phyloP scores from a whole-genome alignment of 1,140 invertebrate species.

The Propsilocerus akamusi region DNA sequence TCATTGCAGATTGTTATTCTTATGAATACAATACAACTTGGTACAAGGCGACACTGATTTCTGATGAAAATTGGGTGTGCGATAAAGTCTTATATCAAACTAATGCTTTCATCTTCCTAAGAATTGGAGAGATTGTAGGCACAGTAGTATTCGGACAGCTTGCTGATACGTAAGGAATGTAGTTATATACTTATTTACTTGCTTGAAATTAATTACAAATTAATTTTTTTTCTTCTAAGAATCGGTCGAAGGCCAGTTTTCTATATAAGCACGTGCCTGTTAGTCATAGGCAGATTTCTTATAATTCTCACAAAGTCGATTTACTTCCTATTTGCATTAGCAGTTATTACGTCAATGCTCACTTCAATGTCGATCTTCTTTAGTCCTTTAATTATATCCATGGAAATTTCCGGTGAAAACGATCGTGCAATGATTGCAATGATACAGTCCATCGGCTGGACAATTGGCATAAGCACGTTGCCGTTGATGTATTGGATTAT shows the following conservation, averaged over 20 bases:
- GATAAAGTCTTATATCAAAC: slow-evolving; percentile 28
- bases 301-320: slow-evolving; percentile 24
- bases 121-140: slow-evolving; percentile 30
- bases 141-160: slow-evolving; percentile 31
- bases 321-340: slow-evolving; percentile 25
- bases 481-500: slow-evolving; percentile 34
- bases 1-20: slow-evolving; percentile 25
- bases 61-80: slow-evolving; percentile 33
- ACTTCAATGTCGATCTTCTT: slow-evolving; percentile 27
- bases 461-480: slow-evolving; percentile 30
- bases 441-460: slow-evolving; percentile 27
- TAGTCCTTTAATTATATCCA: slow-evolving; percentile 28
- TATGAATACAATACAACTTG: slow-evolving; percentile 32
- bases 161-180: slow-evolving; percentile 28
- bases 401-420: slow-evolving; percentile 21
- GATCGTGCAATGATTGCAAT: slow-evolving; percentile 26
- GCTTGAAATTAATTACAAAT: not conserved
- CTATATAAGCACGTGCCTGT: slow-evolving; percentile 24
- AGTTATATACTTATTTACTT: not conserved
- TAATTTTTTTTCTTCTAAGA: slow-evolving; percentile 10
- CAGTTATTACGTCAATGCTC: slow-evolving; percentile 24
- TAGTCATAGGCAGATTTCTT: slow-evolving; percentile 22
- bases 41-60: slow-evolving; percentile 26
- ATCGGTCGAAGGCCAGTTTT: slow-evolving; percentile 28
- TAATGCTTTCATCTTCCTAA: slow-evolving; percentile 28